Evolutionary conservation across 2,888 invertebrate species (phyloP), one percentile per base, ranked within the genome.

Genomic region (Chloromyia formosa): DNA sequence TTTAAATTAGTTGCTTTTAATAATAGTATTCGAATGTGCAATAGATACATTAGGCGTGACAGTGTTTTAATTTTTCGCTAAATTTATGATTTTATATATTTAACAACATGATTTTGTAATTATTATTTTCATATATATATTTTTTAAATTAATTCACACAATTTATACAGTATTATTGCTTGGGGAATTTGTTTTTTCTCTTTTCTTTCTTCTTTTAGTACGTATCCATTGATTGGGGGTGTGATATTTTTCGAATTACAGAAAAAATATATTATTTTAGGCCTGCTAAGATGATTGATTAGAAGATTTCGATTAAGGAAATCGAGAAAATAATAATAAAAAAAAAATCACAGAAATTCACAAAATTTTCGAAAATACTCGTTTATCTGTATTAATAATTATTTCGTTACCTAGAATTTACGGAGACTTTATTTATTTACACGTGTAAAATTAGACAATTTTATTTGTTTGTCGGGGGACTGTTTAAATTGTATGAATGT

Each of bases 101-200:
- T 49, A 49, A 49, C 49, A 49, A 49, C 49, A n/a, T 49, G 49
- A 5, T 49, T 49, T 35, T 35, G 7, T 4, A 35, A 4, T 35
- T 35, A 35, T 35, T 35, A 35, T n/a, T n/a, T n/a, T n/a, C n/a
- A n/a, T n/a, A n/a, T n/a, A n/a, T n/a, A n/a, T n/a, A n/a, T 35
- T 2, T 53, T 60, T 62, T 62, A 16, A 62, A 9, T 40, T 40
- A 23, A 62, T 62, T 62, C 62, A 62, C 62, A 62, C 62, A 62
- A 62, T 62, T 62, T 62, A 62, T 14, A 62, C 62, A 62, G 62
- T n/a, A 16, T 62, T 62, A 62, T 62, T 62, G 62, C 62, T 62
- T 40, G 23, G 40, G 62, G 40, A 40, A 35, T 40, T 62, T 23
- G 16, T 60, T 60, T 62, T n/a, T n/a, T n/a, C n/a, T 2, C 7